phyloP scores from a whole-genome alignment of 1,140 invertebrate species.

The Aphaenogaster ashmeadi region DNA sequence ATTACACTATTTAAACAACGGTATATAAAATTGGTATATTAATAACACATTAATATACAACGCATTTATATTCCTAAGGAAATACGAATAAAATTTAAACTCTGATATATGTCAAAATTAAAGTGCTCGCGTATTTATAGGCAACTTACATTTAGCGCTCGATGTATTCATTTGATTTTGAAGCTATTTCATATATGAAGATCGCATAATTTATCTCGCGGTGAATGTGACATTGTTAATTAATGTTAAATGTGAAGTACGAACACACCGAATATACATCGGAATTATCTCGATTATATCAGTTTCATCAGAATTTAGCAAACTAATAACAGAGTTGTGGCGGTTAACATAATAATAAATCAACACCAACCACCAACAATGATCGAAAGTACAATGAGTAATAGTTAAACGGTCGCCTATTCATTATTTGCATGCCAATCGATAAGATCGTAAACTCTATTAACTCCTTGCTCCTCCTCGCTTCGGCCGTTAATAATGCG shows the following conservation, averaged over 20 bases:
- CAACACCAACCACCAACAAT: slow-evolving; percentile 6
- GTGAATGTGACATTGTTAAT: slow-evolving; percentile 32
- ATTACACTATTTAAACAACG: background rate
- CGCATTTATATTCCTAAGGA: background rate
- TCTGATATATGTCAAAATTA: background rate
- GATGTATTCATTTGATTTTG: background rate
- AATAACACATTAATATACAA: background rate
- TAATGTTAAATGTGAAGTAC: slow-evolving; percentile 30
- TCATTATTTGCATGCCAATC: slow-evolving; percentile 55
- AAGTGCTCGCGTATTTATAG: background rate
- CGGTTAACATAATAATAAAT: slow-evolving; percentile 50
- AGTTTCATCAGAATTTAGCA: slow-evolving; percentile 17
- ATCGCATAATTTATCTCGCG: slow-evolving; percentile 8
- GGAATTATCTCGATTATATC: slow-evolving; percentile 33
- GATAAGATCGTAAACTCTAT: slow-evolving; percentile 58
- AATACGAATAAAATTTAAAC: background rate
- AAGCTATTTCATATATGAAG: background rate
- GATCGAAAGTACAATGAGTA: slow-evolving; percentile 9
- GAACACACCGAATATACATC: background rate
- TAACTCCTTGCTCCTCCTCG: slow-evolving; percentile 43
- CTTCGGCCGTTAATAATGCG: slow-evolving; percentile 45
- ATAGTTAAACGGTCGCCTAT: slow-evolving; percentile 37
- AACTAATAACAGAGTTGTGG: slow-evolving; percentile 30
- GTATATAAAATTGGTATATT: background rate
- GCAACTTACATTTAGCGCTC: background rate